These are phyloP conservation scores for Drosophila pseudoobscura DNA, from an alignment of 1,140 invertebrate genomes.

Conservation along the genomic window DNA sequence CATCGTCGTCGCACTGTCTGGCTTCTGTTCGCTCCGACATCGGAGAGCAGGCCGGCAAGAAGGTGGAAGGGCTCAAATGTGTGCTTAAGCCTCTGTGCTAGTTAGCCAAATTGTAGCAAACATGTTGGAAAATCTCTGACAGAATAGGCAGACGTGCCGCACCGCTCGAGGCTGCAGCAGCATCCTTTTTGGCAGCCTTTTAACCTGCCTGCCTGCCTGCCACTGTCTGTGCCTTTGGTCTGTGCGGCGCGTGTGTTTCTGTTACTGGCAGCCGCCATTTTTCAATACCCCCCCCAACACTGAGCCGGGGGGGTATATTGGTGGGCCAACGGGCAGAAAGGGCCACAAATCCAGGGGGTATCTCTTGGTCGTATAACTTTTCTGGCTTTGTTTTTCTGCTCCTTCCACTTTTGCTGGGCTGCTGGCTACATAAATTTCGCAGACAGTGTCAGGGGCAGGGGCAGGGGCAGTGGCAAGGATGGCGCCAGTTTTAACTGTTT, in stretches of 20 bases:
- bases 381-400: not conserved
- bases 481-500: constrained; percentile 71
- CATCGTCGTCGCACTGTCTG: constrained; percentile 54
- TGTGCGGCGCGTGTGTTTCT: constrained; percentile 25
- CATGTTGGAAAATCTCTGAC: constrained; percentile 36
- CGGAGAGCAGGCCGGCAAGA: constrained; percentile 26
- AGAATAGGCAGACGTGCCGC: constrained; percentile 37
- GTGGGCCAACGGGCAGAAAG: not conserved
- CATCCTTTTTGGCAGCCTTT: constrained; percentile 25
- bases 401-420: constrained; percentile 25
- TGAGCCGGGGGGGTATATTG: not conserved
- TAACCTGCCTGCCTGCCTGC: not conserved
- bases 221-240: constrained; percentile 10
- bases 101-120: constrained; percentile 63
- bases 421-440: constrained; percentile 60
- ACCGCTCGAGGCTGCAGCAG: not conserved
- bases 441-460: constrained; percentile 22
- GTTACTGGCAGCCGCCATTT: constrained; percentile 50
- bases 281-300: not conserved
- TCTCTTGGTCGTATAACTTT: not conserved
- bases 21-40: constrained; percentile 42
- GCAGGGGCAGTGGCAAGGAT: constrained; percentile 8
- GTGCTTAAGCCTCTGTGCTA: constrained; percentile 61
- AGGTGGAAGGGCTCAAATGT: not conserved
- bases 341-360: no score